Evolutionary conservation across 2,888 invertebrate species (phyloP), one percentile per base, ranked within the genome.

Genomic region (Strigamia crassipes): DNA sequence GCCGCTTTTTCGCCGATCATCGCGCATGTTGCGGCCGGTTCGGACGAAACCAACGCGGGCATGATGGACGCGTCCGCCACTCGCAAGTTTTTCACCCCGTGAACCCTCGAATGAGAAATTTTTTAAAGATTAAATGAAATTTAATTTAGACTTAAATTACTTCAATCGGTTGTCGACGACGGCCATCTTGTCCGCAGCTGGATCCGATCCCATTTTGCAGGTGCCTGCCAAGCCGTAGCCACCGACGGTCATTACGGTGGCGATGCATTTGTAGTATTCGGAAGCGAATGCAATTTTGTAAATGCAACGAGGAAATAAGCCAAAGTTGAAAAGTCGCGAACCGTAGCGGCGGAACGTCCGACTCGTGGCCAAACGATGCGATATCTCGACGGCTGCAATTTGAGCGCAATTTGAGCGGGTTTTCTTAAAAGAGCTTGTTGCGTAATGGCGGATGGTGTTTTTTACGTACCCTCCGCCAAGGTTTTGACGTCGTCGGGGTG

Each of bases 161-260:
- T 34, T 80, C 15, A 82, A 80, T 27, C 80, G 21, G 8, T 51
- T 38, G 66, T 80, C 80, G 66, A 82, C 80, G 12, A 82, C 82
- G 9, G 82, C 82, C 80, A 27, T 82, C n/a, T 79, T 41, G 41
- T 82, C 82, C n/a, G n/a, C n/a, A n/a, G n/a, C n/a, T 21, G 12
- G 21, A 13, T 27, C n/a, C 8, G 80, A 61, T 23, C 82, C 82
- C 82, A 82, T 82, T 82, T 80, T 82, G 21, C 78, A 46, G 4
- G 80, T 42, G 31, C 82, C 80, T 21, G 41, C 80, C 1, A 15
- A 21, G 23, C 80, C 38, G 42, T 42, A 82, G 9, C 31, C 73
- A 0, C 80, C 66, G 9, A 46, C 31, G 8, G 80, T 27, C 66
- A 80, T 41, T 23, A 31, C 51, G 15, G 66, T 27, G 10, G 73